Evolutionary conservation across 2,888 invertebrate genomes (phyloP).

Genomic region (Leptodirus hochenwartii): DNA sequence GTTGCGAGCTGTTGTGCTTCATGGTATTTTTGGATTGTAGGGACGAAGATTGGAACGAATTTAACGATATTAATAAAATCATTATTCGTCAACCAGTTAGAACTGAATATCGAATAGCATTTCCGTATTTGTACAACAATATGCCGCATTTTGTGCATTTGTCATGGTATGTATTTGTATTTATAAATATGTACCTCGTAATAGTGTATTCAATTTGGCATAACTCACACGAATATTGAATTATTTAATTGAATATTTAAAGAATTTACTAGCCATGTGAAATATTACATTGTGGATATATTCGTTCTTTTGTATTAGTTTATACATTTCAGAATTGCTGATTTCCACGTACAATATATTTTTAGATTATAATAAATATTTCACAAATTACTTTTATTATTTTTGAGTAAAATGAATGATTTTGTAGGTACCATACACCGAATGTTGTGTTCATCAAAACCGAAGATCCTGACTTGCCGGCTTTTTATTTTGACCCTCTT

Average conservation of each 20-base stretch:
- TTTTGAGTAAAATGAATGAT: too few species aligned
- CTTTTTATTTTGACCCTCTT: slow-evolving; percentile 98
- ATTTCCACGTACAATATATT: slow-evolving; percentile 31
- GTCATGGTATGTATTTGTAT: slow-evolving; percentile 65
- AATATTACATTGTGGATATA: slow-evolving; percentile 31
- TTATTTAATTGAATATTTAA: background rate
- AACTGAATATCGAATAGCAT: slow-evolving; percentile 98
- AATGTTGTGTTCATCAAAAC: slow-evolving; percentile 99
- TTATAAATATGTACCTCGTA: background rate
- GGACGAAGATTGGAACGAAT: slow-evolving; percentile 99
- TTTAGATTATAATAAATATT: slow-evolving; percentile 5
- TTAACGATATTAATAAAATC: slow-evolving; percentile 99
- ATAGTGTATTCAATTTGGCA: background rate
- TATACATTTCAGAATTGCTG: slow-evolving; percentile 34
- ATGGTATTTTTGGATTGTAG: slow-evolving; percentile 26
- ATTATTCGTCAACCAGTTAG: slow-evolving; percentile 97
- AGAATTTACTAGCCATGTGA: slow-evolving; percentile 40
- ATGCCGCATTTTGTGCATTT: slow-evolving; percentile 96
- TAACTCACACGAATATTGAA: slow-evolving; percentile 1
- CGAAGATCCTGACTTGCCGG: slow-evolving; percentile 98
- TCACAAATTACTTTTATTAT: background rate
- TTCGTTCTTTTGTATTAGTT: slow-evolving; percentile 31
- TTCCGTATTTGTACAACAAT: slow-evolving; percentile 98
- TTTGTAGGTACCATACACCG: slow-evolving; percentile 98
- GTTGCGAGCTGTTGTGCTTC: slow-evolving; percentile 2